Conservation (phyloP, 2,113 vertebrate genomes). For the Peromyscus californicus region DNA sequence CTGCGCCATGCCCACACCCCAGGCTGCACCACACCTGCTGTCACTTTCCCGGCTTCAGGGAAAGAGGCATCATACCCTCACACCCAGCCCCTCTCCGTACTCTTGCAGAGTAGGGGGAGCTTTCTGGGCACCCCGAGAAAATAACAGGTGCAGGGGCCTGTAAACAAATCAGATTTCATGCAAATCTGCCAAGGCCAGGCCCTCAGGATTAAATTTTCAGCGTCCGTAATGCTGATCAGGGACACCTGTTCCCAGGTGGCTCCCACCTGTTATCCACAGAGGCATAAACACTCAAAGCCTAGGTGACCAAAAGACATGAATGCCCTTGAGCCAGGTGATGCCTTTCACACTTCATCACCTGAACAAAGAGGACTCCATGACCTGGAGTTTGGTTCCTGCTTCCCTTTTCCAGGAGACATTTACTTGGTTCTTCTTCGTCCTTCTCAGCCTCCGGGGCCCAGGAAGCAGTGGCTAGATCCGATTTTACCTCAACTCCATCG, state of each 20-base stretch:
- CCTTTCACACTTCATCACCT: constrained; percentile 1
- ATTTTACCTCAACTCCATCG: neutral
- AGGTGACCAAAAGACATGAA: neutral
- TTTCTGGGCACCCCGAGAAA: neutral
- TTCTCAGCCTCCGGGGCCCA: neutral
- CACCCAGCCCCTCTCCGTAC: neutral
- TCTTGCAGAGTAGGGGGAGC: neutral
- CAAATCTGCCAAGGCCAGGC: neutral
- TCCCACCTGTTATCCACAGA: fast-evolving
- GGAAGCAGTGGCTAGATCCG: neutral
- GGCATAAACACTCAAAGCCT: neutral
- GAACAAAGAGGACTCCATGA: neutral
- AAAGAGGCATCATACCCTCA: neutral
- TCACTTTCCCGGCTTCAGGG: neutral
- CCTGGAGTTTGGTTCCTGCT: neutral
- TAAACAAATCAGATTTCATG: neutral
- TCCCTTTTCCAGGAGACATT: neutral
- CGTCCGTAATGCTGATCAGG: neutral
- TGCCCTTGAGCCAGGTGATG: neutral
- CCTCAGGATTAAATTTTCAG: neutral
- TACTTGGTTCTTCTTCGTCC: neutral
- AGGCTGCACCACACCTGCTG: neutral
- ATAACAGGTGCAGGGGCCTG: neutral
- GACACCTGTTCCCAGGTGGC: neutral
- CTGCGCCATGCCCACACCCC: no score